Evolutionary conservation across 2,113 vertebrate species (phyloP), one percentile per base, ranked within the genome.

Genomic region (Pungitius pungitius): DNA sequence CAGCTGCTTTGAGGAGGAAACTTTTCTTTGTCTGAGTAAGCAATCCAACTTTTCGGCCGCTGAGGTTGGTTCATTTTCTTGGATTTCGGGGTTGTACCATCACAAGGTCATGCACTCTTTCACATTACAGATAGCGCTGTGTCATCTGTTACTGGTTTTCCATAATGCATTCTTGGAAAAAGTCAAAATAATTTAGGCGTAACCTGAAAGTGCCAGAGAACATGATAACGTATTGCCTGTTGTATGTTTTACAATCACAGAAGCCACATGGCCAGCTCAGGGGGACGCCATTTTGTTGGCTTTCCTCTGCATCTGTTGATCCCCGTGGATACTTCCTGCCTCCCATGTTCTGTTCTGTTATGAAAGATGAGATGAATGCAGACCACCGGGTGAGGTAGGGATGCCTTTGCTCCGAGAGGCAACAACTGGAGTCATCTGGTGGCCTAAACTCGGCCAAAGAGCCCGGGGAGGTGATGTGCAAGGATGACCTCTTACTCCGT

Each of bases 291-390:
- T 85, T 84, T 89, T 80, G 73, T 86, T n/a, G 73, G 72, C 85
- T 77, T 78, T 64, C 56, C 69, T n/a, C 75, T 62, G 88, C 88
- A 88, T 91, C 86, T 87, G 85, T 80, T 73, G 86, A 80, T 88
- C 85, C 84, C 84, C 1, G 58, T 77, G 74, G 81, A 78, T 80
- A 69, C 86, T 85, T 91, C 88, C 87, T 87, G 88, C 56, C 75
- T 76, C 83, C 64, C 79, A 75, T 77, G 72, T 78, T 80, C 77
- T 81, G n/a, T n/a, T n/a, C n/a, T n/a, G n/a, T n/a, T n/a, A 59
- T 91, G 92, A 92, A 93, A 94, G 85, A 84, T 78, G 89, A 93
- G 88, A 88, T 75, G 82, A 81, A 79, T 73, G 65, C 77, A 77
- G 92, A 91, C 92, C 93, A 93, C 92, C 91, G 71, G 83, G 82